These are phyloP conservation scores for Eupithecia pulchellata DNA, from an alignment of 2,888 invertebrate genomes.

Conservation along the genomic window DNA sequence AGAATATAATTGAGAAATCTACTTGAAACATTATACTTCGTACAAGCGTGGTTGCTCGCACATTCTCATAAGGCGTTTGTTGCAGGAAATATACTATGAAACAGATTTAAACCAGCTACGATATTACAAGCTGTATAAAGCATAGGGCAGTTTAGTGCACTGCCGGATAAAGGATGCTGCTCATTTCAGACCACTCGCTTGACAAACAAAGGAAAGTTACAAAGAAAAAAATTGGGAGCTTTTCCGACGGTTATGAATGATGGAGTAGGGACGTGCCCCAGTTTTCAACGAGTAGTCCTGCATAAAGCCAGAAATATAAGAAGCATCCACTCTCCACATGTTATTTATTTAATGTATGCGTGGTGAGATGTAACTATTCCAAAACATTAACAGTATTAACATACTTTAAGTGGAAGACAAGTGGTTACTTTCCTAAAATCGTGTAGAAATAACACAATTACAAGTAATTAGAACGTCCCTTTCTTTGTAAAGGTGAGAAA, in stretches of 20 bases:
- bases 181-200: constrained; percentile 28
- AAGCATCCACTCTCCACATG: neutral
- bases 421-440: no score
- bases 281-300: constrained; percentile 2
- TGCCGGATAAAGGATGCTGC: constrained; percentile 37
- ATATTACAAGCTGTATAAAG: neutral
- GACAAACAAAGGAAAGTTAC: neutral
- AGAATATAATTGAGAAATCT: neutral
- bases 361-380: neutral
- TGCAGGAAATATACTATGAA: neutral
- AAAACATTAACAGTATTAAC: neutral
- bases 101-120: neutral
- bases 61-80: neutral
- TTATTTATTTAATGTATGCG: neutral
- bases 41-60: constrained; percentile 3
- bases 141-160: constrained; percentile 25
- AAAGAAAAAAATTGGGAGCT: neutral
- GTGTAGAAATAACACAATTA: neutral
- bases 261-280: neutral
- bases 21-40: neutral
- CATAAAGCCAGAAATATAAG: neutral
- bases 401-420: no score
- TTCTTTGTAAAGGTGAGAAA: neutral
- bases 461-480: neutral
- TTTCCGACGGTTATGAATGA: constrained; percentile 4